Evolutionary conservation across 2,888 invertebrate species (phyloP).

Genomic region (Vesta saturnalis): DNA sequence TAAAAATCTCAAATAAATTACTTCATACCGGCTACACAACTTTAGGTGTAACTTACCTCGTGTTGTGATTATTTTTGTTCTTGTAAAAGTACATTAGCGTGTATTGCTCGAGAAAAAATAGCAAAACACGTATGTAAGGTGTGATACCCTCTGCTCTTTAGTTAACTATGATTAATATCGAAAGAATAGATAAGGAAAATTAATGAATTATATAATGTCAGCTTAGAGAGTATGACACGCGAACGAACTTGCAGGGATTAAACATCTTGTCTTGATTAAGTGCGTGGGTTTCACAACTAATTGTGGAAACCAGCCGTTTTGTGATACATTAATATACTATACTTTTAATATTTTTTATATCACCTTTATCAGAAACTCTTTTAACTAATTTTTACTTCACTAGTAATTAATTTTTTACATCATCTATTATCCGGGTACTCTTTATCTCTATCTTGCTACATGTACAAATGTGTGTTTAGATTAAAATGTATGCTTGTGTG

Average conservation of each 20-base stretch:
- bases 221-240: conserved; percentile 47
- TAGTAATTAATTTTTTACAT: no score
- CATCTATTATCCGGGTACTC: no score
- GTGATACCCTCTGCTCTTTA: conserved; percentile 51
- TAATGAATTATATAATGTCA: conserved; percentile 58
- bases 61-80: conserved; percentile 54
- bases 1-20: conserved; percentile 54
- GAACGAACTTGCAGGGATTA: conserved; percentile 41
- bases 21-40: conserved; percentile 54
- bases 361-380: neutral
- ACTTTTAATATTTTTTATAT: conserved; percentile 6
- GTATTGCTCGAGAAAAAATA: conserved; percentile 56
- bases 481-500: conserved; percentile 1
- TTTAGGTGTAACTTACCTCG: conserved; percentile 58
- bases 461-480: neutral
- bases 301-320: conserved; percentile 22
- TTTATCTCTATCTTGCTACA: neutral
- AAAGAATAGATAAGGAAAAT: conserved; percentile 54
- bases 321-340: conserved; percentile 17
- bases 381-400: no score
- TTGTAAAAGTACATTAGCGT: conserved; percentile 59
- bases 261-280: conserved; percentile 36
- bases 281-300: conserved; percentile 33
- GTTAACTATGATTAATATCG: conserved; percentile 59
- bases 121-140: conserved; percentile 55